Percentiles rank a stretch among this genome's conserved stretches.
Evolutionary conservation across 1,140 invertebrate species (phyloP).

Genomic region (Acyrthosiphon pisum): DNA sequence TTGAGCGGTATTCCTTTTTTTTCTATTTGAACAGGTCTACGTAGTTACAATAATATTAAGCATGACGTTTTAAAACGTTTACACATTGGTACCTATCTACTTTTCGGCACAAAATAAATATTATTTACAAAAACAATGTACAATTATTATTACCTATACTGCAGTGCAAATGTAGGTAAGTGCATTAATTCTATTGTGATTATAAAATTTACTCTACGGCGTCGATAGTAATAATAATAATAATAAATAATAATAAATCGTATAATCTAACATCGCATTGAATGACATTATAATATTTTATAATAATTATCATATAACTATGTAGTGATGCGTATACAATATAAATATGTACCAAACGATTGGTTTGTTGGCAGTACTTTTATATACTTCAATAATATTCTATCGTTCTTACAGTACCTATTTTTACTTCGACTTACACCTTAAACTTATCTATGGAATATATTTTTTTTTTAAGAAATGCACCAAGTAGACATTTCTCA

Average conservation of each 20-base stretch:
- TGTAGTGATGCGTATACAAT: no score
- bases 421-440: not conserved
- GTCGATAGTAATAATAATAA: not conserved
- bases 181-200: not conserved
- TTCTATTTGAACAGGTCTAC: not conserved
- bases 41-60: not conserved
- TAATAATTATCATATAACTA: no score
- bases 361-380: not conserved
- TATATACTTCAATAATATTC: not conserved
- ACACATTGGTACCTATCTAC: not conserved
- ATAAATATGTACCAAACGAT: not conserved
- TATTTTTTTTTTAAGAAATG: not conserved
- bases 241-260: not conserved
- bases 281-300: no score
- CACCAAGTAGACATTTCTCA: not conserved
- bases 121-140: not conserved
- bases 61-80: not conserved
- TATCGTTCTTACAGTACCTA: not conserved
- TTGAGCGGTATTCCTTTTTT: not conserved
- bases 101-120: not conserved
- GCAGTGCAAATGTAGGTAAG: not conserved
- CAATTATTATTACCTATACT: not conserved
- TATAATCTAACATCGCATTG: not conserved
- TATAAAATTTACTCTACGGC: not conserved
- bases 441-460: constrained; percentile 31